These are phyloP conservation scores for Ochropacha duplaris DNA, from an alignment of 2,888 invertebrate genomes.

Conservation along the genomic window DNA sequence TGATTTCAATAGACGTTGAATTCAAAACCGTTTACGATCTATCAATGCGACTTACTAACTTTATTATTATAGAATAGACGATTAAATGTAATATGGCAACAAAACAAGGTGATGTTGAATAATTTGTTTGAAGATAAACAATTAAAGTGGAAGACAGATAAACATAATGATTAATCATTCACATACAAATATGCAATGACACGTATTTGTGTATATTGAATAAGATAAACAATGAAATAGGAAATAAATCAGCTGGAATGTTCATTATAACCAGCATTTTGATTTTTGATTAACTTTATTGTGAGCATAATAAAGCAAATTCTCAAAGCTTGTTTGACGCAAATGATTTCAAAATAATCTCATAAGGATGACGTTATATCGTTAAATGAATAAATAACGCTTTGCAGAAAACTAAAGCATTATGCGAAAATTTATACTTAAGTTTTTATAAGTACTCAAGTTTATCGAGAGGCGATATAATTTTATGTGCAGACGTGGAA, in stretches of 20 bases:
- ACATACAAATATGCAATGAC: not conserved
- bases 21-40: too few species aligned
- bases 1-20: too few species aligned
- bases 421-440: not conserved
- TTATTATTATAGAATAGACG: not conserved
- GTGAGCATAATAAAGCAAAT: not conserved
- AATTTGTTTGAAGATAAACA: not conserved
- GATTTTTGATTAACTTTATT: not conserved
- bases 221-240: not conserved
- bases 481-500: too few species aligned
- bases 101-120: not conserved
- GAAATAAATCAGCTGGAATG: conserved; percentile 12
- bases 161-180: conserved; percentile 2
- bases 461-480: not conserved
- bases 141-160: not conserved
- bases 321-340: not conserved
- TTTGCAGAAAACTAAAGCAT: not conserved
- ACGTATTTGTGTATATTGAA: not conserved
- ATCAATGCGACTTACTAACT: too few species aligned
- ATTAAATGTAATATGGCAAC: not conserved
- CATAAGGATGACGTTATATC: not conserved
- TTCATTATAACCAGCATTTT: conserved; percentile 2
- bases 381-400: not conserved
- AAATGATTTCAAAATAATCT: not conserved
- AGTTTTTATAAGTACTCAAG: not conserved